Conservation (phyloP, 2,797 vertebrate species). For the Heterohyrax brucei region DNA sequence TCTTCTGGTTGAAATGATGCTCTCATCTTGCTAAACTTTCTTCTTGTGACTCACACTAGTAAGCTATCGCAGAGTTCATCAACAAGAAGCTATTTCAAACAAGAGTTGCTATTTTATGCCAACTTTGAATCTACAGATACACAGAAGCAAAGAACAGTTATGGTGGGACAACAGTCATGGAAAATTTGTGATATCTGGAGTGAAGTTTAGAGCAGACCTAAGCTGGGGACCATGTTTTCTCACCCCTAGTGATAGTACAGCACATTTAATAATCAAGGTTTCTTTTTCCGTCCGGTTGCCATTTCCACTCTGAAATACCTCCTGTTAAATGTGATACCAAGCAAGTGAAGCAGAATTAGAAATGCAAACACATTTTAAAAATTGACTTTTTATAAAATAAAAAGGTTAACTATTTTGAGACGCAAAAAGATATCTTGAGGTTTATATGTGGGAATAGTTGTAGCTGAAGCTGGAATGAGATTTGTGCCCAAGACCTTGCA, state of each 20-base stretch:
- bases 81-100: background rate
- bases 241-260: background rate
- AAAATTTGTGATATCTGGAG: background rate
- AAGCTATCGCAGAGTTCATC: background rate
- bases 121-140: background rate
- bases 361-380: background rate
- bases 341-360: background rate
- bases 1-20: background rate
- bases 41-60: no score
- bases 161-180: background rate
- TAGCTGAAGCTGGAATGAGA: conserved; percentile 12
- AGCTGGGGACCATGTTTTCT: background rate
- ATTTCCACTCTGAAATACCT: background rate
- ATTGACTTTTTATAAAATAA: background rate
- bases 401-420: conserved; percentile 63
- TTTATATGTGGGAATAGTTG: conserved; percentile 55
- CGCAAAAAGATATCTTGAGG: conserved; percentile 13
- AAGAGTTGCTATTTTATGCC: background rate
- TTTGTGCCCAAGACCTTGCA: background rate
- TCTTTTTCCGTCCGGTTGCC: no score
- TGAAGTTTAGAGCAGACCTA: background rate
- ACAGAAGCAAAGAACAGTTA: background rate
- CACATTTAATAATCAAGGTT: background rate
- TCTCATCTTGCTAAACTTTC: background rate
- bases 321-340: background rate